Conservation (phyloP, 2,113 vertebrate species). For the Pycnonotus jocosus region DNA sequence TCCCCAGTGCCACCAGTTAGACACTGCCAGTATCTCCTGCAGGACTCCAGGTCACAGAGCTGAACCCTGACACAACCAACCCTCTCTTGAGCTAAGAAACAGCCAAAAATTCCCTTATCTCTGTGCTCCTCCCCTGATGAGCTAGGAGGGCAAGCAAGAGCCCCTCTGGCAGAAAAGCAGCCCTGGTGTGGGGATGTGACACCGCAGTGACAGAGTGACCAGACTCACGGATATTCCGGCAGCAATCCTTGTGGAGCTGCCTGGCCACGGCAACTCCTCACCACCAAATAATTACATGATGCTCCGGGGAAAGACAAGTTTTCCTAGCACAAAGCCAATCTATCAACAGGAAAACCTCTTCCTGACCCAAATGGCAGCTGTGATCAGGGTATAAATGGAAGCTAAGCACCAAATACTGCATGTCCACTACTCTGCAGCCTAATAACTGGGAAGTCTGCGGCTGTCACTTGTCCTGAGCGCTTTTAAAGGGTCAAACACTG, state of each 20-base stretch:
- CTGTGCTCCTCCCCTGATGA: neutral
- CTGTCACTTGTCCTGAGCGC: neutral
- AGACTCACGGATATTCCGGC: neutral
- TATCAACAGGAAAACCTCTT: neutral
- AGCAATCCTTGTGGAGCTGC: neutral
- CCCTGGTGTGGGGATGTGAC: neutral
- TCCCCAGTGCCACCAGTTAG: fast-evolving
- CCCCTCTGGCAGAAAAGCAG: neutral
- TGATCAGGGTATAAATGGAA: neutral
- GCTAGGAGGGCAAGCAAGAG: neutral
- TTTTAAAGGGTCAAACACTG: neutral
- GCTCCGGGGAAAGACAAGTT: conserved; percentile 47
- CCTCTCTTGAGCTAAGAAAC: neutral
- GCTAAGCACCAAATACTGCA: neutral
- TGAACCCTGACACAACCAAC: neutral
- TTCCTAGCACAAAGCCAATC: conserved; percentile 4
- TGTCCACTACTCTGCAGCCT: neutral
- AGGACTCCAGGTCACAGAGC: neutral
- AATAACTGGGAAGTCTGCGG: neutral
- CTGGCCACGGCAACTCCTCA: neutral
- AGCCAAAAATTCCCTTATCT: neutral
- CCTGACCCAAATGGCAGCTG: conserved; percentile 9
- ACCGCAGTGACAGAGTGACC: neutral
- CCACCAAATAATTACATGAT: neutral
- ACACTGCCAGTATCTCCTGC: fast-evolving